Percentiles rank a stretch among this genome's conserved stretches.
Evolutionary conservation across 2,113 vertebrate species (phyloP).

Genomic region (Hystrix cristata): DNA sequence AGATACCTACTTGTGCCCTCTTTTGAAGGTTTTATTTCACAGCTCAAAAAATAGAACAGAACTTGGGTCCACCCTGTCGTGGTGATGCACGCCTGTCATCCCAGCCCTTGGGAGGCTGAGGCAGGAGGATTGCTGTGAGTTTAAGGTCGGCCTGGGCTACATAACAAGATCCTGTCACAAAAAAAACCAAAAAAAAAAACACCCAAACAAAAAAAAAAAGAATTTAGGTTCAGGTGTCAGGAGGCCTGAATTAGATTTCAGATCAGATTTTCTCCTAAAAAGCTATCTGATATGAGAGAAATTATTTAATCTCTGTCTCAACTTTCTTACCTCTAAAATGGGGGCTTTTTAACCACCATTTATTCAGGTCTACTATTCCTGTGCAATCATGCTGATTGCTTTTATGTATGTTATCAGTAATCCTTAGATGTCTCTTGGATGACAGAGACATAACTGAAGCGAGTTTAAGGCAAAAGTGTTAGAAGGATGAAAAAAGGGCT

Average conservation of each 20-base stretch:
- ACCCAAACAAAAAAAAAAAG: background rate
- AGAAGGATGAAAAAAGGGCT: background rate
- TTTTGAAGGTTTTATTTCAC: constrained; percentile 32
- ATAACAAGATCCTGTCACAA: background rate
- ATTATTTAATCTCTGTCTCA: constrained; percentile 34
- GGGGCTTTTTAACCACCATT: background rate
- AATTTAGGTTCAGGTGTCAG: background rate
- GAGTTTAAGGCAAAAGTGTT: background rate
- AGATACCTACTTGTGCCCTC: background rate
- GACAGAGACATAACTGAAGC: background rate
- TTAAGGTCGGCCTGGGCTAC: background rate
- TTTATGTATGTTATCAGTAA: background rate
- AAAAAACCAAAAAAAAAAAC: no score
- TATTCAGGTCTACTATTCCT: background rate
- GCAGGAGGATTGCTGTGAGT: background rate
- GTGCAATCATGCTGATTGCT: background rate
- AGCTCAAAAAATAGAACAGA: constrained; percentile 35
- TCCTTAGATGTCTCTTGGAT: background rate
- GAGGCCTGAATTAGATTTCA: background rate
- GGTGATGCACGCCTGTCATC: background rate
- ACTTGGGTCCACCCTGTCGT: background rate
- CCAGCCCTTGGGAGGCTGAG: background rate
- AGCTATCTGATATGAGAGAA: background rate
- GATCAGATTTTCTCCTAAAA: background rate
- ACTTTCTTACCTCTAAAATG: constrained; percentile 25